Base-by-base conservation (phyloP, 1,140 invertebrate genomes). In the Habropoda laboriosa region DNA sequence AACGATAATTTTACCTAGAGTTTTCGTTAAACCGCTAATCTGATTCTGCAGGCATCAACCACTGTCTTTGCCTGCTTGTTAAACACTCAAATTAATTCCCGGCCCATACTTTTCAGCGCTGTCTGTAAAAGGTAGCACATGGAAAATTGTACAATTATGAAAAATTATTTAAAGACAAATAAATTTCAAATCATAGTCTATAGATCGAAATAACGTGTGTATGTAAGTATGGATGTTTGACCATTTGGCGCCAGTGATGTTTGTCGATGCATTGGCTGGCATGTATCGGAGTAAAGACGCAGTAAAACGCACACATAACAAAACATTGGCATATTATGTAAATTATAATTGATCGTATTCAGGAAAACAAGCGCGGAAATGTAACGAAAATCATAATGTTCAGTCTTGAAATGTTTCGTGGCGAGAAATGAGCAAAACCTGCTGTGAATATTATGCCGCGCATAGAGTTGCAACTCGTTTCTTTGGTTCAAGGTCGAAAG, bases 401-500 rank as follows among this genome's bases (percentile, higher is more conserved):
- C 18, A 2, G 7, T 21, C 2, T 27, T 7, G 2, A 10, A 21
- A 21, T 18, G 3, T 32, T 32, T 47, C 7, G 1, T 3, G 3
- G 5, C 16, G 67, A 38, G 51, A 6, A 6, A 18, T 27, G 24
- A 57, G 42, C n/a, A n/a, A n/a, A 24, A 57, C 2, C 13, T 18
- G 8, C 13, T 0, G 13, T 21, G 16, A 35, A 24, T 8, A 16
- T 16, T 18, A n/a, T n/a, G n/a, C n/a, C n/a, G n/a, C n/a, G 40
- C 3, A 18, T 57, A n/a, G 24, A 68, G 1, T 35, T 60, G 0
- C 7, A 38, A 53, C 49, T 68, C n/a, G 66, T 24, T n/a, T 30
- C 24, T n/a, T 58, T 42, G 24, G n/a, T n/a, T 30, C 35, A 35
- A 32, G 58, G 45, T 61, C 71, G 32, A 72, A 72, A 21, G 55